Evolutionary conservation across 2,888 invertebrate species (phyloP), one percentile per base, ranked within the genome.

Genomic region (Biston stratarius): DNA sequence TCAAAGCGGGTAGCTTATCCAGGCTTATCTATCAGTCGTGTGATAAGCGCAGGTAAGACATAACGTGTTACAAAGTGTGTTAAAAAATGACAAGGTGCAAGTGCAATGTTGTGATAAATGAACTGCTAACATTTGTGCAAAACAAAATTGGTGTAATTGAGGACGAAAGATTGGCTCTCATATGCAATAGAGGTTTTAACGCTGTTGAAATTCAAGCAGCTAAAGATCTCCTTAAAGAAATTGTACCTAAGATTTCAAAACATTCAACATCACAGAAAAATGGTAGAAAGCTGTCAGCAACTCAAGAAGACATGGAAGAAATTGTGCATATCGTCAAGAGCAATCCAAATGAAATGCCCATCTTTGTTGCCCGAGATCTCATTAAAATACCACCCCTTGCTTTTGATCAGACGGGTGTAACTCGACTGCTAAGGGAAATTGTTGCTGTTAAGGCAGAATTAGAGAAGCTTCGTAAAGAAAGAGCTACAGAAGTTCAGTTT

Each of bases 361-460:
- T 57, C 5, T 68, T 68, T n/a, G 67, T 68, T 15, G 67, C 67
- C n/a, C 59, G 60, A 11, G 63, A 68, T 60, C 60, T 68, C n/a
- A 56, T 40, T 12, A 60, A 51, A 56, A 47, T 68, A 47, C 67
- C 67, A 8, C 67, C 67, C 3, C 52, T 68, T 33, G 67, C 67
- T 10, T 68, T 68, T n/a, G 67, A 68, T 42, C 67, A 68, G 34
- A 68, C 67, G 8, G 67, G 67, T 36, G 67, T 68, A 2, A 68
- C 67, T 0, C 34, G 60, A 40, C 11, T 68, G 15, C 14, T 68
- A 33, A 59, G 56, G 61, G 67, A 68, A 34, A 68, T 60, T 12
- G 67, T 68, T 5, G 60, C 51, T 15, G 63, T 68, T 7, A 63
- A 63, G 40, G 63, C 63, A 34, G 67, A 68, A 33, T 51, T 68